Base-by-base conservation (phyloP, 2,797 vertebrate species). In the Petrocephalus schoutedeni region DNA sequence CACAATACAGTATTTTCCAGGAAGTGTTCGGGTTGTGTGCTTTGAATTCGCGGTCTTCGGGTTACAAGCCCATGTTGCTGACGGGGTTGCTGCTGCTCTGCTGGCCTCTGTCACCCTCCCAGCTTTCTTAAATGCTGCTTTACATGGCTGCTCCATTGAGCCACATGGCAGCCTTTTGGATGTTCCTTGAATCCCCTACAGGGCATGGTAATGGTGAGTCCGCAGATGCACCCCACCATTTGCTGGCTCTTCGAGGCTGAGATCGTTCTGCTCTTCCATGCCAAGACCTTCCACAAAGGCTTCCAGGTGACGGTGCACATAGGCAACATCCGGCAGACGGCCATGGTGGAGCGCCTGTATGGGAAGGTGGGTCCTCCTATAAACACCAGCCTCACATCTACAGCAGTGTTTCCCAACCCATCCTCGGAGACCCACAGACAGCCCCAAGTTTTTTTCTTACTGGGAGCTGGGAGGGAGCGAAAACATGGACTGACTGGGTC, bases 151-250 rank as follows among this genome's bases (percentile, higher is more conserved):
- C 28, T 74, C 16, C 36, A 74, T 41, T 74, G 14, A 41, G 14
- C 41, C 16, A 71, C 28, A 28, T 14, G 8, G 32, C 41, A 14
- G 41, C 36, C 36, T 45, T 77, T 45, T 45, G 14, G 16, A 45
- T 74, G 28, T 16, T 74, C 14, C 14, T 36, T 32, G 32, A 74
- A 45, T 6, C 0, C 91, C 61, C 2, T 89, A 61, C 94, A 99
- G 98, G 98, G 98, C 77, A 99, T 99, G 98, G 98, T 99, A 92
- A 98, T 99, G 97, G 97, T 99, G 91, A 99, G 98, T 93, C 98
- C 97, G 0, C 97, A 99, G 95, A 99, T 99, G 98, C 96, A 99
- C 89, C 98, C 98, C 21, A 99, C 97, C 36, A 97, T 99, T 92
- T 99, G 98, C 94, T 99, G 97, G 93, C 95, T 96, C 92, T 99